Conservation (phyloP, 1,140 invertebrate species). For the Tribolium castaneum region DNA sequence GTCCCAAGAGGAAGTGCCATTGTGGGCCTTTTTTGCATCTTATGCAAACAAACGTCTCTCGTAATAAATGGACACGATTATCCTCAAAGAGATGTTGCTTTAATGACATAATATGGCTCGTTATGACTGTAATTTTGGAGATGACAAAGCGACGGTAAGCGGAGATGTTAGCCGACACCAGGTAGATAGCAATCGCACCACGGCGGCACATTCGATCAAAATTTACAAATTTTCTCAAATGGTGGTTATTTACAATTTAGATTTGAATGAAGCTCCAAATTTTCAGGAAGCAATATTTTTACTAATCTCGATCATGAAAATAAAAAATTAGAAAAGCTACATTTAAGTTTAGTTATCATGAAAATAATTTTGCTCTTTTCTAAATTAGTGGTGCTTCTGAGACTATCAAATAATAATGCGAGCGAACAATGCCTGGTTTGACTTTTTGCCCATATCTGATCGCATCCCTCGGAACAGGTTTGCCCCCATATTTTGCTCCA, state of each 20-base stretch:
- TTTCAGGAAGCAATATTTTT: no score
- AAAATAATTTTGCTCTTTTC: no score
- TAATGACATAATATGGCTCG: conserved; percentile 10
- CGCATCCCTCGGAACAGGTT: neutral
- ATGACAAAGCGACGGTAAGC: conserved; percentile 1
- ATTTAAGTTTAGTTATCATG: no score
- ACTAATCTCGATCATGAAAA: no score
- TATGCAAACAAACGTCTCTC: conserved; percentile 15
- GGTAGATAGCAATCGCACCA: neutral
- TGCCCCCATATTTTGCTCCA: neutral
- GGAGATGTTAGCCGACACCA: neutral
- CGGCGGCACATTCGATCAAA: neutral
- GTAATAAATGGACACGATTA: conserved; percentile 41
- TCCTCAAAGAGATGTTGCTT: neutral
- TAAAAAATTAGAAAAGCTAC: no score
- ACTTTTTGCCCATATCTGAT: neutral
- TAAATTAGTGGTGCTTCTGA: no score
- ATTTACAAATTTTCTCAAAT: no score
- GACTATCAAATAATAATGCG: no score
- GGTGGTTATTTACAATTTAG: no score
- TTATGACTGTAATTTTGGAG: conserved; percentile 5
- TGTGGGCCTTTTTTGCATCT: conserved; percentile 40
- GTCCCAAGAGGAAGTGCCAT: conserved; percentile 37
- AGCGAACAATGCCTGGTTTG: neutral
- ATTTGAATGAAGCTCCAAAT: no score